Percentiles rank a stretch among this genome's conserved stretches.
These are phyloP conservation scores for Sipha flava DNA, from an alignment of 1,140 invertebrate species.

Conservation along the genomic window DNA sequence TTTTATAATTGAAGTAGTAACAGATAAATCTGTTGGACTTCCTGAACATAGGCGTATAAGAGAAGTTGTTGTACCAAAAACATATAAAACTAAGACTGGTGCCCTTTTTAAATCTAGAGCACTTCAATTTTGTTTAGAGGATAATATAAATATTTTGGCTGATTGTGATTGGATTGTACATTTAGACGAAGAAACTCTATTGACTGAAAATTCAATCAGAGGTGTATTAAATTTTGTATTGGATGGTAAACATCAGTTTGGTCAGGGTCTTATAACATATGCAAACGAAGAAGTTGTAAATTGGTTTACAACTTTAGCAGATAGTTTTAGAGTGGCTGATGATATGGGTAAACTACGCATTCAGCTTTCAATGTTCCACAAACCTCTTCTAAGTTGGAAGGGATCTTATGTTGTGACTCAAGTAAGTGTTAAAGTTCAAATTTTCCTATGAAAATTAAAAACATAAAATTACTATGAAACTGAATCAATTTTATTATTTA, in stretches of 20 bases:
- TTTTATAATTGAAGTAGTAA: constrained; percentile 95
- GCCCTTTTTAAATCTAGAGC: constrained; percentile 92
- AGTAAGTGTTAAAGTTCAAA: constrained; percentile 48
- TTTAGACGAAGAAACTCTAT: constrained; percentile 91
- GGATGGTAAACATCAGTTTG: constrained; percentile 91
- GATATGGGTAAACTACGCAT: constrained; percentile 93
- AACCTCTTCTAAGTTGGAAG: constrained; percentile 96
- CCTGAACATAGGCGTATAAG: constrained; percentile 61
- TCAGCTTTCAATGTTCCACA: constrained; percentile 88
- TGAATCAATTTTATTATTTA: no score
- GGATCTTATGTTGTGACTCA: constrained; percentile 90
- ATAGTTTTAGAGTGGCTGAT: constrained; percentile 91
- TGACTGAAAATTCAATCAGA: constrained; percentile 82
- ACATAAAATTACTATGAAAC: no score
- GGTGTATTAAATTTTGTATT: constrained; percentile 94
- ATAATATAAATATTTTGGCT: constrained; percentile 73
- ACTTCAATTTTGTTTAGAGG: constrained; percentile 91
- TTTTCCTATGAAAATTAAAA: no score
- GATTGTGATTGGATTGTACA: constrained; percentile 96
- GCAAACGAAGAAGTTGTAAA: constrained; percentile 94
- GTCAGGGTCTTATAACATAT: constrained; percentile 96
- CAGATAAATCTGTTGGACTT: constrained; percentile 77
- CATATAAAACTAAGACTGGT: constrained; percentile 79
- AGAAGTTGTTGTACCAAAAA: constrained; percentile 77
- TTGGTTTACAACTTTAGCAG: constrained; percentile 92